Evolutionary conservation across 1,140 invertebrate genomes (phyloP).

Genomic region (Laupala kohalensis): DNA sequence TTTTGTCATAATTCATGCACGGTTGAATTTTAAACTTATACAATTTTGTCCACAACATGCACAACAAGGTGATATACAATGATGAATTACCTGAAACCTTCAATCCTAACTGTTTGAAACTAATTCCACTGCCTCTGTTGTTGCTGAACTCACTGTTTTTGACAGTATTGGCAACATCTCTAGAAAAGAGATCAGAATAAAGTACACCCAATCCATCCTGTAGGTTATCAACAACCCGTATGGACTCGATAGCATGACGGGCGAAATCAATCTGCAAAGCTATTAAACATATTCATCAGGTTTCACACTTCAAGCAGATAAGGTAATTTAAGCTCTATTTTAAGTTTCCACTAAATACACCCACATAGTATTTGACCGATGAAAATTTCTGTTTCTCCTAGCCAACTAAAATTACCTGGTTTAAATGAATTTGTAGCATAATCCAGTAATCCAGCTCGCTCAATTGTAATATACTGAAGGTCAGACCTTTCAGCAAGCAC

Average conservation of each 20-base stretch:
- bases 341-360: no score
- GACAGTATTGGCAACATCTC: conserved; percentile 70
- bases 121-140: conserved; percentile 79
- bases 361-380: no score
- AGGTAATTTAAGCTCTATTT: no score
- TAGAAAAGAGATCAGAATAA: conserved; percentile 77
- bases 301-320: not conserved
- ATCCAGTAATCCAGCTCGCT: conserved; percentile 87
- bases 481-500: conserved; percentile 73
- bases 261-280: conserved; percentile 95
- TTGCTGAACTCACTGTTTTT: conserved; percentile 77
- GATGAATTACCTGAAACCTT: conserved; percentile 44
- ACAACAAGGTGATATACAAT: not conserved
- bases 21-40: not conserved
- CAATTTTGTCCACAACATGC: not conserved
- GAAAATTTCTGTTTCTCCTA: no score
- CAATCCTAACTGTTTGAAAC: conserved; percentile 74
- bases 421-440: conserved; percentile 82
- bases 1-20: no score
- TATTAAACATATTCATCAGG: conserved; percentile 14
- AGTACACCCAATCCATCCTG: conserved; percentile 79
- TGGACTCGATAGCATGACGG: conserved; percentile 74
- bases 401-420: conserved; percentile 38
- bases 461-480: conserved; percentile 76
- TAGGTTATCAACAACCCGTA: conserved; percentile 65